phyloP scores from a whole-genome alignment of 1,140 invertebrate genomes.

The Megalopta genalis region DNA sequence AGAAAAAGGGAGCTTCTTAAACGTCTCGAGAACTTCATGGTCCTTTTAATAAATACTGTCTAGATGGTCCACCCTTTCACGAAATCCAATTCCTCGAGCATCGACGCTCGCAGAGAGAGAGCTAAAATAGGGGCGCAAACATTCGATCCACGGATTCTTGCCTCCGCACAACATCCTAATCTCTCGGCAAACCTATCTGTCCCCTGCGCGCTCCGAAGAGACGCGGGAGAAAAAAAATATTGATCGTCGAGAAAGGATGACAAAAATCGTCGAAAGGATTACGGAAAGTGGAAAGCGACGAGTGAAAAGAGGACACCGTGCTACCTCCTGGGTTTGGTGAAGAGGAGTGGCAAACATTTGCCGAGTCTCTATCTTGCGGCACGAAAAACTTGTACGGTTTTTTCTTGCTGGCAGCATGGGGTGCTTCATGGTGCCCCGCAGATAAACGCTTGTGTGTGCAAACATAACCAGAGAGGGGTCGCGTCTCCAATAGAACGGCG shows the following conservation, averaged over 20 bases:
- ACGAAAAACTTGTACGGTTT: constrained; percentile 1
- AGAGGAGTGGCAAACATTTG: constrained; percentile 50
- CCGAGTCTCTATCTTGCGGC: constrained; percentile 29
- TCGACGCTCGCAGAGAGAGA: constrained; percentile 18
- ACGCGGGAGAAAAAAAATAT: not conserved
- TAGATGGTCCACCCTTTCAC: not conserved
- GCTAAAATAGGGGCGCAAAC: not conserved
- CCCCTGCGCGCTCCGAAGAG: not conserved
- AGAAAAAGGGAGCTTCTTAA: not conserved
- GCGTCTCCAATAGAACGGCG: constrained; percentile 1
- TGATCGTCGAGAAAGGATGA: constrained; percentile 27
- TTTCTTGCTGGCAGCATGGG: constrained; percentile 14
- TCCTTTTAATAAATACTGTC: not conserved
- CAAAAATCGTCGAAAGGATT: constrained; percentile 53
- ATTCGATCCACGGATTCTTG: not conserved
- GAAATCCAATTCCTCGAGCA: constrained; percentile 15
- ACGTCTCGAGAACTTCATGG: not conserved
- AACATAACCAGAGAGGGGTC: constrained; percentile 68
- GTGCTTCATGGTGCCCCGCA: constrained; percentile 62
- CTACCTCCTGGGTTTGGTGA: not conserved
- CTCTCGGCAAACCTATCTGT: constrained; percentile 2
- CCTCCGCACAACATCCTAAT: constrained; percentile 6
- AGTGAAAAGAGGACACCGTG: constrained; percentile 9
- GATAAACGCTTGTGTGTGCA: constrained; percentile 72
- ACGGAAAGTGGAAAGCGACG: constrained; percentile 3